Evolutionary conservation across 1,140 invertebrate species (phyloP), one percentile per base, ranked within the genome.

Genomic region (Trichonephila clavipes): DNA sequence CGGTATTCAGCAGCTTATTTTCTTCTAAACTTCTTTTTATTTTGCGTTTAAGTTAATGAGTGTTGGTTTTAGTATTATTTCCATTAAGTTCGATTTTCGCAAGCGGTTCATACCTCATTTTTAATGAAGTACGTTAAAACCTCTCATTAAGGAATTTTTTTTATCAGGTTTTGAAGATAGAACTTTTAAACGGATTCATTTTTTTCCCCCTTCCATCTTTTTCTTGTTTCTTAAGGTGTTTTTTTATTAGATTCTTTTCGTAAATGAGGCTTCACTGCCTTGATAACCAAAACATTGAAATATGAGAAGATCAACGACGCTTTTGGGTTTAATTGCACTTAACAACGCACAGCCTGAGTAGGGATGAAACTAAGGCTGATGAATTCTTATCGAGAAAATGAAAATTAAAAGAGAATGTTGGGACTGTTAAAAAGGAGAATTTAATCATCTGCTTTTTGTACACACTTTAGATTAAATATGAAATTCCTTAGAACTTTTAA

Each of bases 21-120:
- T 87, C 58, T 92, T 81, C 14, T 61, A 72, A 51, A 66, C 28
- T 90, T 90, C 69, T 90, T 90, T 90, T 90, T 90, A 81, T 82
- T 90, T 82, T 77, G 83, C 83, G 85, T 92, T 92, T 92, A 77
- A 92, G 91, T 92, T 92, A 92, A 92, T 92, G 91, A 92, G 91
- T 92, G 91, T 92, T 92, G 91, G 91, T 92, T 92, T 92, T 92
- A 92, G 91, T 92, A 92, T 92, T 92, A 92, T 92, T 92, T 92
- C 91, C 83, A 92, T 92, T 92, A 92, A 92, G 83, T 92, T 92
- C 91, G 91, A 85, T 85, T 72, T 92, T 92, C n/a, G 72, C n/a
- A 85, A 87, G 91, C 21, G 83, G 28, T 87, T 77, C 62, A 92
- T 92, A 72, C 91, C 91, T 92, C 91, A 92, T 87, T 92, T 92